Conservation (phyloP, 2,888 invertebrate species). For the Phaonia tiefii region DNA sequence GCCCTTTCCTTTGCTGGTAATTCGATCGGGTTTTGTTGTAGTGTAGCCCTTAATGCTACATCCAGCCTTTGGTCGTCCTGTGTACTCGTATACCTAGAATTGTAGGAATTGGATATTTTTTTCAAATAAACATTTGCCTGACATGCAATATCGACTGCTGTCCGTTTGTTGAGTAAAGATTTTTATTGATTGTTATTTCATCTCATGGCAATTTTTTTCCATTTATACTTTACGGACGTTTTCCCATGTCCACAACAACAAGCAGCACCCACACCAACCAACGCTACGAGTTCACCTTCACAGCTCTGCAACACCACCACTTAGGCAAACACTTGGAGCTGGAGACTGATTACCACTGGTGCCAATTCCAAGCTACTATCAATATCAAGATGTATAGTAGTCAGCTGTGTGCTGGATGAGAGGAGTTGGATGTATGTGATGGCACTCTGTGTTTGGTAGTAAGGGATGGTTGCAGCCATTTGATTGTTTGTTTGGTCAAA, state of each 20-base stretch:
- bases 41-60: too few species aligned
- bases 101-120: constrained; percentile 53
- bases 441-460: constrained; percentile 20
- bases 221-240: constrained; percentile 39
- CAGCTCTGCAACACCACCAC: background rate
- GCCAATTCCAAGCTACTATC: background rate
- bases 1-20: background rate
- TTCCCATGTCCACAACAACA: background rate
- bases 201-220: constrained; percentile 47
- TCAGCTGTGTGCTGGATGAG: background rate
- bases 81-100: background rate
- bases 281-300: background rate
- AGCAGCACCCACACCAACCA: background rate
- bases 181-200: constrained; percentile 65
- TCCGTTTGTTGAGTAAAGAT: constrained; percentile 59
- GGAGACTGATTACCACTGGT: background rate
- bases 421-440: background rate
- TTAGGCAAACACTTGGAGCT: background rate
- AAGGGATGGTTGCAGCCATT: background rate
- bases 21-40: too few species aligned
- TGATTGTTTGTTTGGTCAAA: constrained; percentile 1
- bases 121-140: constrained; percentile 57
- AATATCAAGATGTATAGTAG: constrained; percentile 3
- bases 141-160: constrained; percentile 62
- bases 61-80: too few species aligned